Base-by-base conservation (phyloP, 2,888 invertebrate species). In the Sphinx pinastri region DNA sequence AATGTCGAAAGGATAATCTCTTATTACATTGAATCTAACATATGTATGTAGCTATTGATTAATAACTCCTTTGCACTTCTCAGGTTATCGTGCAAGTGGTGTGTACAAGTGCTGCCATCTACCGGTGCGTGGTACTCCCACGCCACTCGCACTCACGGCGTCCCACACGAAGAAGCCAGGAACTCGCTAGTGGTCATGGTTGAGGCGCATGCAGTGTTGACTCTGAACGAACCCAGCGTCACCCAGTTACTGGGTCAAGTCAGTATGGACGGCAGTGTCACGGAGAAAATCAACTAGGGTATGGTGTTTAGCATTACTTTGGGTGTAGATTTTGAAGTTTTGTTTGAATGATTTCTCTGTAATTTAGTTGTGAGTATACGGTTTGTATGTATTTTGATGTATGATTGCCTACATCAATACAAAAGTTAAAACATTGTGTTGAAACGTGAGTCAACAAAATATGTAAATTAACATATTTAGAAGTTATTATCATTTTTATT, bases 141-240 rank as follows among this genome's bases (percentile, higher is more conserved):
- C 84, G 95, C 95, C 0, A 94, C 95, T 0, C 86, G 93, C 12
- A 83, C 93, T 4, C 95, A 95, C 83, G 94, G 94, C 47, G 90
- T 95, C 0, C 92, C 95, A 0, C 94, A 94, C 71, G 94, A 91
- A 71, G 95, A 95, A 72, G 95, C 95, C 0, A 89, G 95, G 58
- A 95, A 95, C 79, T 95, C 95, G 0, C 90, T 95, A 3, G 93
- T 95, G 51, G 95, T 95, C 14, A 93, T 95, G 88, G 95, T 95
- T 57, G 95, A 95, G 74, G 95, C 95, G 0, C 95, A 95, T 70
- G 95, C 95, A 38, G 95, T 95, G 0, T 86, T 95, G 1, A 93
- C 94, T 0, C 80, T 94, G 25, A 87, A 87, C 72, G 94, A 94
- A 68, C 94, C 94, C 7, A 93, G 91, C 68, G 93, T 92, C 7